Evolutionary conservation across 2,888 invertebrate genomes (phyloP).

Genomic region (Rhagonycha fulva): DNA sequence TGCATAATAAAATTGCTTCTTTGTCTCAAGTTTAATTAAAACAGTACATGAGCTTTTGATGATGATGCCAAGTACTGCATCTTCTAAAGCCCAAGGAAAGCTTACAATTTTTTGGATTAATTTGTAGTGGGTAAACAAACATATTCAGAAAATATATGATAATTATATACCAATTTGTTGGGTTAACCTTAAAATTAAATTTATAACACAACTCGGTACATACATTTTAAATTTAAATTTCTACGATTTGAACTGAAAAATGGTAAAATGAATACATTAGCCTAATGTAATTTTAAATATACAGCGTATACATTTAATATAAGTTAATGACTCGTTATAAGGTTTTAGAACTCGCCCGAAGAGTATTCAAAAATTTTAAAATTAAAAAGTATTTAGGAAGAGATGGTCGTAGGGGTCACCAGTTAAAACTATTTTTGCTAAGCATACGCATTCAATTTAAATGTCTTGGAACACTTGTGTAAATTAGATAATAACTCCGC

Average conservation of each 20-base stretch:
- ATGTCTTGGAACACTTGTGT: background rate
- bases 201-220: background rate
- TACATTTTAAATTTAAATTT: background rate
- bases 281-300: slow-evolving; percentile 1
- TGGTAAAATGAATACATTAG: background rate
- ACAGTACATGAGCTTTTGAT: background rate
- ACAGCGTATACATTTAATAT: background rate
- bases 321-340: background rate
- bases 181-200: background rate
- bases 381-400: background rate
- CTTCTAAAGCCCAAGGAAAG: background rate
- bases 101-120: background rate
- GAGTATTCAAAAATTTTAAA: background rate
- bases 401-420: background rate
- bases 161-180: background rate
- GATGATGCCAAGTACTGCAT: background rate
- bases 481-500: slow-evolving; percentile 6
- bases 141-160: background rate
- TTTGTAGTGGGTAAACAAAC: background rate
- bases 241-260: background rate
- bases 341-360: background rate
- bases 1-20: background rate
- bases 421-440: background rate
- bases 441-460: background rate
- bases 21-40: background rate